Conservation (phyloP, 2,888 invertebrate species). For the Steinernema carpocapsae region DNA sequence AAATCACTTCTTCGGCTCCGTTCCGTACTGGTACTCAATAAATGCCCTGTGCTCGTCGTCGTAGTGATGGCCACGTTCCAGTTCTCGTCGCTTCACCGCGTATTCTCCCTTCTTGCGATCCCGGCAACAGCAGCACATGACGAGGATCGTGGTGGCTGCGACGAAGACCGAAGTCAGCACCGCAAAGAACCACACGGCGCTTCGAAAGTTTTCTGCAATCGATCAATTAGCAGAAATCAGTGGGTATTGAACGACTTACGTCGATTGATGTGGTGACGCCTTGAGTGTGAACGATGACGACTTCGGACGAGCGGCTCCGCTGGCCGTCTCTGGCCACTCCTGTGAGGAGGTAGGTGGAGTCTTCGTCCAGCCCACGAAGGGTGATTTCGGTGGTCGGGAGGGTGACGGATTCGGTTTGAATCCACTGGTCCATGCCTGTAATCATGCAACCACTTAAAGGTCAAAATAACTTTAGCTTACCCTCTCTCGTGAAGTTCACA, state of each 20-base stretch:
- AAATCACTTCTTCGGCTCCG: slow-evolving; percentile 1
- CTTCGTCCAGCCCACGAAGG: slow-evolving; percentile 80
- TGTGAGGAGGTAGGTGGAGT: slow-evolving; percentile 83
- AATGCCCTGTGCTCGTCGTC: slow-evolving; percentile 63
- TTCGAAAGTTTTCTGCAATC: slow-evolving; percentile 65
- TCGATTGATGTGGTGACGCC: slow-evolving; percentile 44
- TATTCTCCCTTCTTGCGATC: slow-evolving; percentile 53
- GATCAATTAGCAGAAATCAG: too few relatives aligned
- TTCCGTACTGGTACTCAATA: slow-evolving; percentile 66
- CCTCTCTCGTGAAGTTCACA: slow-evolving; percentile 77
- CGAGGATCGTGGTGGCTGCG: slow-evolving; percentile 65
- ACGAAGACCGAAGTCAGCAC: slow-evolving; percentile 69
- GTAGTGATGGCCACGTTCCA: slow-evolving; percentile 56
- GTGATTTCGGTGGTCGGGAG: slow-evolving; percentile 76
- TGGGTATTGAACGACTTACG: slow-evolving; percentile 37
- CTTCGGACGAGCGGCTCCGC: slow-evolving; percentile 71
- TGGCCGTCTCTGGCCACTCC: slow-evolving; percentile 87
- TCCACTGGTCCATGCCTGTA: slow-evolving; percentile 78
- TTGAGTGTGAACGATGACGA: slow-evolving; percentile 40
- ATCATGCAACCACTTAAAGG: slow-evolving; percentile 17
- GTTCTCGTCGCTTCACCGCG: slow-evolving; percentile 57
- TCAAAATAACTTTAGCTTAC: neutral
- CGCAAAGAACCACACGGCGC: slow-evolving; percentile 71
- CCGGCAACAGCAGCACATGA: slow-evolving; percentile 62
- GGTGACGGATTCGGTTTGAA: slow-evolving; percentile 75